Evolutionary conservation across 1,140 invertebrate species (phyloP), one percentile per base, ranked within the genome.

Genomic region (Philotrypesis tridentata): DNA sequence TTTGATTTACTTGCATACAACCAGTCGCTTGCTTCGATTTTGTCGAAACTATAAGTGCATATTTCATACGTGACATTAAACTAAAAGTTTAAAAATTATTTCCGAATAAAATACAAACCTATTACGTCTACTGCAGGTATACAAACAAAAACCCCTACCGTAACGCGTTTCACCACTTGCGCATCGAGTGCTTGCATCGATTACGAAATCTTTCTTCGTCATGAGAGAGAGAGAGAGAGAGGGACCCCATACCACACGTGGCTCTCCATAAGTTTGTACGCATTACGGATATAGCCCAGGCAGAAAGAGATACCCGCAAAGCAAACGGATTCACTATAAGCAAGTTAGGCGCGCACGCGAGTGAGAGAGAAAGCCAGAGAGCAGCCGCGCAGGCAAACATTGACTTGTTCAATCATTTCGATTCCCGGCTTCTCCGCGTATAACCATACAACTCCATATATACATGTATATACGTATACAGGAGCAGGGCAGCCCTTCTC

Each of bases 401-500:
- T 92, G 91, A 91, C 90, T 90, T 91, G 89, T 90, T 90, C 89
- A 91, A 91, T 91, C 89, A 92, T 91, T 89, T 79, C 87, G 86
- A 91, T 90, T 88, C 87, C 86, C 85, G 14, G 29, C 60, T 14
- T 14, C 71, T 82, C 81, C 83, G 86, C 86, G n/a, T n/a, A n/a
- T n/a, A n/a, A n/a, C n/a, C n/a, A n/a, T n/a, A n/a, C n/a, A n/a
- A n/a, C n/a, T n/a, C n/a, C n/a, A n/a, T n/a, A n/a, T n/a, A n/a
- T 82, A 83, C 82, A 82, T 73, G 40, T 79, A 76, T 77, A 48
- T 74, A 21, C 48, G 2, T 76, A 63, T 61, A 33, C n/a, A 23
- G 21, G 3, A 43, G n/a, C 40, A 37, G 4, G 21, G 17, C 21
- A 11, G 29, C 27, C 5, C 29, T n/a, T 31, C 29, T 75, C 23